Evolutionary conservation across 2,797 vertebrate species (phyloP), one percentile per base, ranked within the genome.

Genomic region (Pogonophryne albipinna): DNA sequence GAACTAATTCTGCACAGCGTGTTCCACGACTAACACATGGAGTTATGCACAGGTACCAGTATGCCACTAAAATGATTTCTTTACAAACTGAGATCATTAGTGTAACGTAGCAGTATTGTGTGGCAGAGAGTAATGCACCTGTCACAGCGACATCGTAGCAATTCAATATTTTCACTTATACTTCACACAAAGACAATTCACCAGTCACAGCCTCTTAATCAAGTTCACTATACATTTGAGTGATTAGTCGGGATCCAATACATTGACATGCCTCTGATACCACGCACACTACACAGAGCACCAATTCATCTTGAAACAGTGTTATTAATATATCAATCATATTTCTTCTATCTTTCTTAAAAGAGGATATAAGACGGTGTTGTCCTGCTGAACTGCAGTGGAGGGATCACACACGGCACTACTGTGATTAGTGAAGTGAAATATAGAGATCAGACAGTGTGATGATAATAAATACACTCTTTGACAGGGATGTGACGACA

Each of bases 251-350:
- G 16, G 6, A 13, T 10, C 15, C 8, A 61, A 4, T 13, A 60
- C 58, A 60, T 14, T 2, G 20, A 27, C 13, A 8, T 38, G 34
- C 3, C 53, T 56, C 53, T 7, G 16, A 10, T n/a, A 57, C 17
- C 49, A 73, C 41, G 34, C 49, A 44, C 38, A 57, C 53, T 49
- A 67, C 63, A 44, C 44, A 44, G 9, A 49, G 14, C 10, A 49
- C 14, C 55, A 42, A 42, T 57, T 63, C 17, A 62, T 23, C 46
- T 51, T 6, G 13, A 41, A 10, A 23, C 31, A 49, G 9, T 6
- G 19, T 52, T 52, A 20, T 23, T 38, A 38, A 38, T 38, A 6
- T 6, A 38, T 8, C 34, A 38, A 8, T 38, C 6, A 38, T 38
- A 8, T 8, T 6, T 38, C 34, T 38, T 38, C 34, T 8, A 8